Percentiles rank a stretch among this genome's conserved stretches.
Evolutionary conservation across 2,113 vertebrate species (phyloP).

Genomic region (Harpagus bidentatus): DNA sequence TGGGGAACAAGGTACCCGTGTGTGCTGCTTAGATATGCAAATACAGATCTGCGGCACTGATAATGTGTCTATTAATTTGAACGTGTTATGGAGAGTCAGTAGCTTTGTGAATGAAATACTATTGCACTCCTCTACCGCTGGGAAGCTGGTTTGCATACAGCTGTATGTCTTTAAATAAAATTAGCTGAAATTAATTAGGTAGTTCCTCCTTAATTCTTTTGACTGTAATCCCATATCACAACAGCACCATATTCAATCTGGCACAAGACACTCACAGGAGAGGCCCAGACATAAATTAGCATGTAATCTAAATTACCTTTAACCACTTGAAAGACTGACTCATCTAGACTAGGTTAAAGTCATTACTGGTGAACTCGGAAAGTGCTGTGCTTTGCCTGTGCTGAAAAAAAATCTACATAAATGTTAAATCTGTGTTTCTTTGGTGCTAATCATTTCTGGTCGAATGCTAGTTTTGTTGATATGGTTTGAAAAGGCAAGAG

Average conservation of each 20-base stretch:
- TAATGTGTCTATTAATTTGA: not conserved
- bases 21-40: not conserved
- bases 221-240: conserved; percentile 18
- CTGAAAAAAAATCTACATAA: not conserved
- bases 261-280: not conserved
- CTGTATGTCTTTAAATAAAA: conserved; percentile 4
- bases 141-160: not conserved
- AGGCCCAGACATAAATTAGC: not conserved
- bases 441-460: not conserved
- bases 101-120: not conserved
- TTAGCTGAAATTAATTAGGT: conserved; percentile 41
- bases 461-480: not conserved
- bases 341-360: not conserved
- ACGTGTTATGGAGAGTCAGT: rapidly evolving
- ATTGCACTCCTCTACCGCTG: not conserved
- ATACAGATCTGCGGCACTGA: not conserved
- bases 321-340: not conserved
- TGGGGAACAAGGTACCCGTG: rapidly evolving
- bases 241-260: conserved; percentile 8
- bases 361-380: not conserved
- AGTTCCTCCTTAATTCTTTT: conserved; percentile 17
- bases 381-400: not conserved
- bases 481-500: not conserved
- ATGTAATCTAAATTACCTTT: conserved; percentile 6
- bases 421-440: not conserved